Conservation (phyloP, 2,888 invertebrate species). For the Agriotes lineatus region DNA sequence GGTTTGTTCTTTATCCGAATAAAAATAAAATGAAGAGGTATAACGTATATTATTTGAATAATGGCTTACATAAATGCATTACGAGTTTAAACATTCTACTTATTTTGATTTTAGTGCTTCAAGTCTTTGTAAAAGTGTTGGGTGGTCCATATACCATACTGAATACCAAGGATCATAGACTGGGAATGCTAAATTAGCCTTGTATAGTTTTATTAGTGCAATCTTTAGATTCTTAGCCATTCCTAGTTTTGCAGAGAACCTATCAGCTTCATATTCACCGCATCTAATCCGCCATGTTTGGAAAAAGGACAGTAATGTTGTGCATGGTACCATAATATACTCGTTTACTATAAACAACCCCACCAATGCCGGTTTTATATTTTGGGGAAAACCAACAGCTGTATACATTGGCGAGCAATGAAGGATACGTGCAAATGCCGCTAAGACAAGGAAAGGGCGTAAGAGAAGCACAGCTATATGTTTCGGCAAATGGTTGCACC, state of each 20-base stretch:
- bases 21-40: too few relatives aligned
- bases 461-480: constrained; percentile 88
- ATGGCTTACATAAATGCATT: too few relatives aligned
- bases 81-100: too few relatives aligned
- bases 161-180: constrained; percentile 94
- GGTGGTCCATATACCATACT: constrained; percentile 96
- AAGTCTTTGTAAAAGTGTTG: constrained; percentile 93
- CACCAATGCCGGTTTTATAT: constrained; percentile 87
- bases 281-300: constrained; percentile 87
- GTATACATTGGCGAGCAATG: constrained; percentile 77
- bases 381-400: constrained; percentile 88
- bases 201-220: constrained; percentile 92
- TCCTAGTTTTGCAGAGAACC: constrained; percentile 87
- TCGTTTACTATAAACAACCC: constrained; percentile 91
- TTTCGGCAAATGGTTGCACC: constrained; percentile 88
- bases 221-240: constrained; percentile 80
- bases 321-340: constrained; percentile 93
- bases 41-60: too few relatives aligned
- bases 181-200: constrained; percentile 97
- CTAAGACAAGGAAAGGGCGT: constrained; percentile 75
- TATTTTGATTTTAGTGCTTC: constrained; percentile 67
- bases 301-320: constrained; percentile 87
- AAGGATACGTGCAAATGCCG: constrained; percentile 76
- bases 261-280: constrained; percentile 97
- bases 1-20: too few relatives aligned